These are phyloP conservation scores for Drosophila histrio DNA, from an alignment of 2,888 invertebrate species.

Conservation along the genomic window DNA sequence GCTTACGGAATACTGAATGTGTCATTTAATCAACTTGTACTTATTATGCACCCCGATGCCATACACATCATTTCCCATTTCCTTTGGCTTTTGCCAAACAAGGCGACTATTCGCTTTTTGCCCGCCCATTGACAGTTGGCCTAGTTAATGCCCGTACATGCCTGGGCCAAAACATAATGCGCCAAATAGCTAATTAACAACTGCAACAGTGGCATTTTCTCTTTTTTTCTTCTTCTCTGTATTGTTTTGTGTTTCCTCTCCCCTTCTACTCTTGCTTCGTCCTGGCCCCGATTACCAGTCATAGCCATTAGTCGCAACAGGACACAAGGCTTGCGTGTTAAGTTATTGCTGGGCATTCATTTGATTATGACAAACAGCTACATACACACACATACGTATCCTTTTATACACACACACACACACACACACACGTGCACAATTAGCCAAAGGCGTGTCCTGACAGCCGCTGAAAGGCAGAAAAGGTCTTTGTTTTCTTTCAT, in stretches of 20 bases:
- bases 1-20: conserved; percentile 20
- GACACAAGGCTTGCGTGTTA: conserved; percentile 64
- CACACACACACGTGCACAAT: conserved; percentile 52
- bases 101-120: conserved; percentile 1
- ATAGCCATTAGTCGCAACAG: conserved; percentile 57
- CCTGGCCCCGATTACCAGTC: conserved; percentile 49
- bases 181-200: conserved; percentile 73
- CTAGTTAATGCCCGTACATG: conserved; percentile 48
- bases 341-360: conserved; percentile 67
- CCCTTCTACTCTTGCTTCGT: background rate
- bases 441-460: conserved; percentile 69
- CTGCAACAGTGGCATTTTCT: conserved; percentile 61
- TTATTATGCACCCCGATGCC: conserved; percentile 8
- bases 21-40: conserved; percentile 43
- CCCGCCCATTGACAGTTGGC: conserved; percentile 46
- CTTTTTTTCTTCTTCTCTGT: background rate
- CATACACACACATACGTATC: conserved; percentile 7
- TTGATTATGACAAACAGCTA: conserved; percentile 72
- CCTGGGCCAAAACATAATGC: conserved; percentile 55
- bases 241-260: background rate
- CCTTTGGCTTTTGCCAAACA: background rate
- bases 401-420: conserved; percentile 11
- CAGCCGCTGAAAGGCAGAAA: conserved; percentile 51
- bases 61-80: background rate
- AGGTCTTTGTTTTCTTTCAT: conserved; percentile 23